Evolutionary conservation across 2,113 vertebrate genomes (phyloP).

Genomic region (Callopanchax toddi): DNA sequence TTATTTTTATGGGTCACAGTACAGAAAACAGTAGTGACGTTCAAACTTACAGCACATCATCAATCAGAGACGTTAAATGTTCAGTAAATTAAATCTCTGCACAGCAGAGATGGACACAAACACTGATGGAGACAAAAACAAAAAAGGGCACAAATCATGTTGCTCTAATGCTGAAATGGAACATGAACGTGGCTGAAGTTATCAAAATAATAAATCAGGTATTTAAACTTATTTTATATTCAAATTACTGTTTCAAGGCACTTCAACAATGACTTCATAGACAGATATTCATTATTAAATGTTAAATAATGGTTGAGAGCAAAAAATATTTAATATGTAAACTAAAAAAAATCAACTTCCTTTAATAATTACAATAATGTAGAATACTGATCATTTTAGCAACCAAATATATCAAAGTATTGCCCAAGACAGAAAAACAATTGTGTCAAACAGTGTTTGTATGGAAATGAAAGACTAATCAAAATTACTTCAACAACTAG

Average conservation of each 20-base stretch:
- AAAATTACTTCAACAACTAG: not conserved
- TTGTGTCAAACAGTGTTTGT: constrained; percentile 3
- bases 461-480: not conserved
- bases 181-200: not conserved
- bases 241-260: constrained; percentile 41
- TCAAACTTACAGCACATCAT: constrained; percentile 42
- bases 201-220: not conserved
- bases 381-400: constrained; percentile 41
- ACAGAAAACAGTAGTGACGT: constrained; percentile 47
- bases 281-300: constrained; percentile 4
- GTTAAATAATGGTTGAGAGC: not conserved
- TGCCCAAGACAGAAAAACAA: not conserved
- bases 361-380: not conserved
- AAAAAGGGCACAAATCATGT: not conserved
- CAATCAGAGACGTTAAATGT: constrained; percentile 20
- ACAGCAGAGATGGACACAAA: constrained; percentile 62
- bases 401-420: constrained; percentile 1
- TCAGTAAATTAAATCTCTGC: constrained; percentile 55
- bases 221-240: not conserved
- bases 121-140: not conserved
- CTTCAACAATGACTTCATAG: constrained; percentile 12
- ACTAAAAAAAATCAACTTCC: not conserved
- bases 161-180: not conserved
- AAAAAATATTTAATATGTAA: constrained; percentile 2
- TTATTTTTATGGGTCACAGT: constrained; percentile 60